Percentiles rank a stretch among this genome's conserved stretches.
Conservation (phyloP, 1,140 invertebrate species). For the Schlechtendalia chinensis region DNA sequence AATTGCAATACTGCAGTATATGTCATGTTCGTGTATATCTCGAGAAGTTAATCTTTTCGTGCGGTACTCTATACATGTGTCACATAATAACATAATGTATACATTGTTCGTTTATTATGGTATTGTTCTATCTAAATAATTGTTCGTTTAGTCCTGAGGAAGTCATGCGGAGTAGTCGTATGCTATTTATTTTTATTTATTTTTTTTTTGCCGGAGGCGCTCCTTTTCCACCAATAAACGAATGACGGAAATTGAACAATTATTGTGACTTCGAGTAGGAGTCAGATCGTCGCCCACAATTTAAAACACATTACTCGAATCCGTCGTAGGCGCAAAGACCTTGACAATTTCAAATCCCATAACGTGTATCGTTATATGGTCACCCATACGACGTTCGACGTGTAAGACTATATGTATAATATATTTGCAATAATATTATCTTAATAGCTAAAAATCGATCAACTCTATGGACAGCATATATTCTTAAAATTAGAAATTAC, state of each 20-base stretch:
- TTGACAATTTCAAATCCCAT: slow-evolving; percentile 14
- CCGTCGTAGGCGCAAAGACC: slow-evolving; percentile 31
- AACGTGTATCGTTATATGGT: background rate
- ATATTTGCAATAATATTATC: background rate
- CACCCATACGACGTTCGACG: background rate
- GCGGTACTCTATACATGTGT: background rate
- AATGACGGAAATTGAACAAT: slow-evolving; percentile 47
- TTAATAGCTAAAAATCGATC: background rate
- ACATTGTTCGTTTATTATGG: slow-evolving; percentile 21
- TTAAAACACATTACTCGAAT: slow-evolving; percentile 32
- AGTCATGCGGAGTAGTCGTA: no score
- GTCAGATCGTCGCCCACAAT: slow-evolving; percentile 30
- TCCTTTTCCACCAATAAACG: slow-evolving; percentile 35
- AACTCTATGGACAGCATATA: background rate
- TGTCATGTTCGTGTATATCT: background rate
- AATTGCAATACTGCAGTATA: background rate
- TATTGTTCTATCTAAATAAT: slow-evolving; percentile 24
- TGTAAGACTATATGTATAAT: background rate
- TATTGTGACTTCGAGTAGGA: slow-evolving; percentile 43
- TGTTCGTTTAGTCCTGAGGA: slow-evolving; percentile 5
- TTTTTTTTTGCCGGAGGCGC: slow-evolving; percentile 38
- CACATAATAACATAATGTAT: background rate
- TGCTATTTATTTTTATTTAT: background rate
- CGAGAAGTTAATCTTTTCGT: background rate
- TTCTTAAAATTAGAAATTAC: no score